phyloP scores from a whole-genome alignment of 2,888 invertebrate species.

The Drosophila rellima region DNA sequence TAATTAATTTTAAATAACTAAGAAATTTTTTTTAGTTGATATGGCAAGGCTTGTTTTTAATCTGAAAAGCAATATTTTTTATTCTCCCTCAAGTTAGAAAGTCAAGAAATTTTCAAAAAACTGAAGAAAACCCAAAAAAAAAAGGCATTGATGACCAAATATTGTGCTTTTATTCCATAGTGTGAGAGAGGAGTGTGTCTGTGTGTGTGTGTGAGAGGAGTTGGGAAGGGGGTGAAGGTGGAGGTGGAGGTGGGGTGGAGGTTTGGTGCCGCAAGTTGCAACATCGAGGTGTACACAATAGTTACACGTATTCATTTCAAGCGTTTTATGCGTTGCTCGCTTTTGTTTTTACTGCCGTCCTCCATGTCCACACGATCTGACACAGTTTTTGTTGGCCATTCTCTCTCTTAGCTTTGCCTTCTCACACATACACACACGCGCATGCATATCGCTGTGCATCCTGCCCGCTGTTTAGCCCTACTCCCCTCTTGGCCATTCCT shows the following conservation, averaged over 20 bases:
- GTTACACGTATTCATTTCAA: conserved; percentile 77
- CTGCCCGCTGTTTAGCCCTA: neutral
- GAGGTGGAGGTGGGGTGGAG: neutral
- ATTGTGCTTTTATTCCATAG: too few species aligned
- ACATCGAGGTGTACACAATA: conserved; percentile 45
- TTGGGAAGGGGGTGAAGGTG: neutral
- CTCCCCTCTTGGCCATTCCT: neutral
- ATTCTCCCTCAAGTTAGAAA: too few species aligned
- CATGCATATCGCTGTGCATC: neutral
- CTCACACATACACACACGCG: conserved; percentile 2
- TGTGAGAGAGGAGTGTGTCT: too few species aligned
- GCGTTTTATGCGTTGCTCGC: conserved; percentile 71
- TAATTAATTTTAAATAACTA: too few species aligned
- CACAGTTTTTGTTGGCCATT: conserved; percentile 64
- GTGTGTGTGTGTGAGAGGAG: too few species aligned
- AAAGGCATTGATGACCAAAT: too few species aligned
- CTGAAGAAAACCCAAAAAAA: too few species aligned
- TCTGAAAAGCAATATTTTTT: too few species aligned
- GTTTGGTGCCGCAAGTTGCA: too few species aligned
- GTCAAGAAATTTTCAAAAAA: too few species aligned
- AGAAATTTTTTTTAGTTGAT: too few species aligned
- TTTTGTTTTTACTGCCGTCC: conserved; percentile 58
- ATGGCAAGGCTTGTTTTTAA: too few species aligned
- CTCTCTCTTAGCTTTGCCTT: conserved; percentile 22
- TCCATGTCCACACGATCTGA: conserved; percentile 55